A percentile compares a stretch with the other conserved stretches of the same genome.
phyloP scores from a whole-genome alignment of 2,797 vertebrate genomes.

The Sebastes paucispinis region DNA sequence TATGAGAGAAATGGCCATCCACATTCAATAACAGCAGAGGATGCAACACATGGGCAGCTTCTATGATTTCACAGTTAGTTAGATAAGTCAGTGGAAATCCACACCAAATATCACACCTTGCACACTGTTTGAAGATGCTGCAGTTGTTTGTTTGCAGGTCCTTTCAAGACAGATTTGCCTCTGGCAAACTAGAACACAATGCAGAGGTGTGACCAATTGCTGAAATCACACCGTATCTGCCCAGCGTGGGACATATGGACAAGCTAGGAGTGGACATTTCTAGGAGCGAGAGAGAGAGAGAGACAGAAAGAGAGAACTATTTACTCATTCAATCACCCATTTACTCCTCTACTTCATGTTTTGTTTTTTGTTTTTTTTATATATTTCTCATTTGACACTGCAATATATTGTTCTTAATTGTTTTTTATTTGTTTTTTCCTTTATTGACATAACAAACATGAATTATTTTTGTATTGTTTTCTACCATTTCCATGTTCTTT shows the following conservation, averaged over 20 bases:
- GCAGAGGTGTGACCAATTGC: constrained; percentile 43
- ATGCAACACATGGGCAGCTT: constrained; percentile 20
- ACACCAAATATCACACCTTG: constrained; percentile 22
- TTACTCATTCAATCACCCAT: too few species aligned
- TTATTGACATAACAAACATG: too few species aligned
- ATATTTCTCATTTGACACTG: too few species aligned
- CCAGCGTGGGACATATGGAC: background rate
- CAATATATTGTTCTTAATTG: too few species aligned
- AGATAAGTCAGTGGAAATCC: constrained; percentile 26
- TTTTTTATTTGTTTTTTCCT: too few species aligned
- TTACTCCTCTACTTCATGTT: too few species aligned
- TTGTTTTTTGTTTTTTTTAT: too few species aligned
- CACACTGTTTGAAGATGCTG: constrained; percentile 19
- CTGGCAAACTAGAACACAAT: constrained; percentile 13
- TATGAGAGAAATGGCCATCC: constrained; percentile 17
- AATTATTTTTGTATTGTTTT: too few species aligned
- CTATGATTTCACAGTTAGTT: constrained; percentile 55
- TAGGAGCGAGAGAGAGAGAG: too few species aligned
- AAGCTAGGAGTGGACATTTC: background rate
- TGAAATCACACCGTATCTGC: constrained; percentile 26
- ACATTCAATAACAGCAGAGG: background rate
- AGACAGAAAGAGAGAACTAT: too few species aligned
- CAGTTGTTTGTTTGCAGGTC: background rate
- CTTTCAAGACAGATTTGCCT: constrained; percentile 34
- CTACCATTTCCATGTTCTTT: too few species aligned